Evolutionary conservation across 2,113 vertebrate genomes (phyloP).

Genomic region (Boulengerochromis microlepis): DNA sequence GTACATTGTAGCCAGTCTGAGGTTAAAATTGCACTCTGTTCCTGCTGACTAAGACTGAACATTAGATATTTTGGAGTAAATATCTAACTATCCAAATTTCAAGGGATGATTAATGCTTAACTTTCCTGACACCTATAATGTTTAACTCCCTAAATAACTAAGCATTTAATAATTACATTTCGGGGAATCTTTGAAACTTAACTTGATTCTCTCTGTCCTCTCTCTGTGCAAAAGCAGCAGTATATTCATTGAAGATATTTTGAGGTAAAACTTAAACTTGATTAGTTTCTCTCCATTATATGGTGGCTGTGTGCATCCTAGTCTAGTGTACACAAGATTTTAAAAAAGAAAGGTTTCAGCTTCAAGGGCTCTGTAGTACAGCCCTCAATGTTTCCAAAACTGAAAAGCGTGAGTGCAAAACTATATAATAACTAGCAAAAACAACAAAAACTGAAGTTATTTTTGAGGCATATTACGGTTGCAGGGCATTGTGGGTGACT

Average conservation of each 20-base stretch:
- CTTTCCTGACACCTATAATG: not conserved
- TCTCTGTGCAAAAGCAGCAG: not conserved
- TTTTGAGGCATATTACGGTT: not conserved
- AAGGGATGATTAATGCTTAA: not conserved
- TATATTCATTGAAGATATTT: not conserved
- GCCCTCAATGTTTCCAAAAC: not conserved
- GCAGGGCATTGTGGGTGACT: constrained; percentile 23
- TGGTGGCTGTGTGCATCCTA: not conserved
- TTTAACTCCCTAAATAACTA: not conserved
- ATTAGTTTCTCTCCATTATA: not conserved
- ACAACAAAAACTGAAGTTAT: not conserved
- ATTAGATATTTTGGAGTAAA: not conserved
- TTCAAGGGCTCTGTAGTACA: not conserved
- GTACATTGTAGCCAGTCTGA: no score
- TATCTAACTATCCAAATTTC: not conserved
- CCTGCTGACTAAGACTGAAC: not conserved
- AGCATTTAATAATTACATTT: not conserved
- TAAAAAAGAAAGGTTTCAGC: not conserved
- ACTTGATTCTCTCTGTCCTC: not conserved
- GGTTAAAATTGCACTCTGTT: not conserved
- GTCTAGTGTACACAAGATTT: not conserved
- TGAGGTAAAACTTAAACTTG: not conserved
- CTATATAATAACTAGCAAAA: not conserved
- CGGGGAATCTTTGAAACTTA: not conserved
- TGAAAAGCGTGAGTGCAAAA: not conserved